Base-by-base conservation (phyloP, 92 coral and sea anemone genomes). In the Porites lobata region DNA sequence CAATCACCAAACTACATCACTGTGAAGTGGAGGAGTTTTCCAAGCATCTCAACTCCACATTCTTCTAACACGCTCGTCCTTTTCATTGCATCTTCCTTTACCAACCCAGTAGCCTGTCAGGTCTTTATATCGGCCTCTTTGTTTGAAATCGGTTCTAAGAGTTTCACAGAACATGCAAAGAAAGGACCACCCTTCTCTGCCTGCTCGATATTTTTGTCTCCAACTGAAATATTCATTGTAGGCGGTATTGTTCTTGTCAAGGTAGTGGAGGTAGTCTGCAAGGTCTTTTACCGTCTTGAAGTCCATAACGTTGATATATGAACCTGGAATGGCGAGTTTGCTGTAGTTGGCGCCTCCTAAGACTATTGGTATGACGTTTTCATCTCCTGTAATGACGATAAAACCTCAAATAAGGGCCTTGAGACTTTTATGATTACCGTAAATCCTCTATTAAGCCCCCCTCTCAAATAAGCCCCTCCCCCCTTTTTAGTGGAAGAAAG, bases 241-340 rank as follows among this genome's bases (percentile, higher is more conserved):
- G 7, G 94, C 94, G 13, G 92, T 91, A 61, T 91, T 86, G 66
- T 88, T 91, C 14, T 71, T 63, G 64, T 91, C 92, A 2, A 91
- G 82, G 29, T 91, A 91, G 63, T 54, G 43, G 18, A 91, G 71
- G 75, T 91, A 87, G 7, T 84, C 78, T 5, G 89, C 94, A 3
- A 91, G 84, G 0, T 81, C 68, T 74, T 77, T 76, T 7, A 89
- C 89, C 61, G 85, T 81, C 2, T 89, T 85, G 66, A 82, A 91
- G 59, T 91, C 89, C 13, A 78, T 38, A 22, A 83, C 79, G 79
- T 91, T 86, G 18, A 91, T 91, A 80, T 75, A 91, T 53, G 94
- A 91, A 77, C 92, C 94, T 22, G 91, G 89, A 50, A 91, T 88
- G 19, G 87, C 75, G 14, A 69, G 61, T 6, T 80, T 82, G 53